Conservation (phyloP, 2,797 vertebrate species). For the Paratrypauchen microcephalus region DNA sequence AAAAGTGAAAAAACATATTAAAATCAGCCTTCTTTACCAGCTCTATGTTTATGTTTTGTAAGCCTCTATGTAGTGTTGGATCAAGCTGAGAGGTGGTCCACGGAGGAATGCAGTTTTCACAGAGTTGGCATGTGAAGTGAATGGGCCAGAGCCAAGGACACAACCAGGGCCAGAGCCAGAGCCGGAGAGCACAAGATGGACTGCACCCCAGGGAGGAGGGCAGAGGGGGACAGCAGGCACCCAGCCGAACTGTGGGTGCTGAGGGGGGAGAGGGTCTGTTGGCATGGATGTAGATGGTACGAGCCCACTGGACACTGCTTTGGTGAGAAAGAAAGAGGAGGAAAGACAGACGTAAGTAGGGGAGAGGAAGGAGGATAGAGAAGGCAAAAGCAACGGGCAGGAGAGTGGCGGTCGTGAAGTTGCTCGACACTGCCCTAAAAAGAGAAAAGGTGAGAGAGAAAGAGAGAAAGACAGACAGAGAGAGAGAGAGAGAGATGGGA, state of each 20-base stretch:
- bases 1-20: neutral
- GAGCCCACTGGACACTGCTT: slow-evolving; percentile 43
- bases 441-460: neutral
- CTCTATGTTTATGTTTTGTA: too few relatives aligned
- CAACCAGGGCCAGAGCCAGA: slow-evolving; percentile 46
- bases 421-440: too few relatives aligned
- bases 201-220: slow-evolving; percentile 41
- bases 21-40: neutral
- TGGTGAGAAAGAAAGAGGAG: slow-evolving; percentile 16
- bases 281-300: slow-evolving; percentile 31
- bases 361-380: neutral
- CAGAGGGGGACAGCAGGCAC: too few relatives aligned
- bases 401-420: neutral
- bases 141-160: slow-evolving; percentile 45
- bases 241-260: slow-evolving; percentile 36
- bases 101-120: slow-evolving; percentile 51
- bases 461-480: neutral
- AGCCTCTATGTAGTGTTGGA: too few relatives aligned
- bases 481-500: too few relatives aligned
- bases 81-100: slow-evolving; percentile 11
- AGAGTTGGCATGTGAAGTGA: slow-evolving; percentile 43
- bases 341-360: slow-evolving; percentile 25
- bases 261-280: slow-evolving; percentile 27
- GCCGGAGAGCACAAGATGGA: slow-evolving; percentile 46
- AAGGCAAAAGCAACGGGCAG: too few relatives aligned